Percentiles rank a stretch among this genome's conserved stretches.
Evolutionary conservation across 2,113 vertebrate species (phyloP).

Genomic region (Seriola aureovittata): DNA sequence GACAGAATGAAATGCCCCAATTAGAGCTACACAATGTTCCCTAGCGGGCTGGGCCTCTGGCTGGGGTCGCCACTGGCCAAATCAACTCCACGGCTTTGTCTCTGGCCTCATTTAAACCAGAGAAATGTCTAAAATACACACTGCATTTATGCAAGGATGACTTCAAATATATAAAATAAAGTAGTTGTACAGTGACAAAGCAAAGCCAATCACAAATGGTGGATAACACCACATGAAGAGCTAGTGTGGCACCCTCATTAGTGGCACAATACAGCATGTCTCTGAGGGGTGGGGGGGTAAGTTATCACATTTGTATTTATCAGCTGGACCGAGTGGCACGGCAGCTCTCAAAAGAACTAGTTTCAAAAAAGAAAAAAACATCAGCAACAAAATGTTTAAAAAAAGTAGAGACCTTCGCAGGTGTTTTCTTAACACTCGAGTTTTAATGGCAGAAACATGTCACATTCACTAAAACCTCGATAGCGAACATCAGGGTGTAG

Average conservation of each 20-base stretch:
- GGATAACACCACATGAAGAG: constrained; percentile 26
- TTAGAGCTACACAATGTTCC: constrained; percentile 64
- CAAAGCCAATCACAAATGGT: not conserved
- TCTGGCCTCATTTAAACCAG: constrained; percentile 19
- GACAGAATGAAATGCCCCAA: constrained; percentile 55
- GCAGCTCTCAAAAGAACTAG: not conserved
- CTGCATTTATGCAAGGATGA: not conserved
- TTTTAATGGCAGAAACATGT: not conserved
- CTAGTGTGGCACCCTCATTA: constrained; percentile 24
- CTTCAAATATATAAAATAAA: not conserved
- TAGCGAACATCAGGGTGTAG: no score
- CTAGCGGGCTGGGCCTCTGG: constrained; percentile 42
- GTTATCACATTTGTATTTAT: constrained; percentile 8
- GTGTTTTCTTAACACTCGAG: not conserved
- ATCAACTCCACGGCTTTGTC: not conserved
- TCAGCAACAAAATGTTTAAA: not conserved
- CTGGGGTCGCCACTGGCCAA: constrained; percentile 44
- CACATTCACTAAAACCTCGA: not conserved
- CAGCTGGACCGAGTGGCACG: not conserved
- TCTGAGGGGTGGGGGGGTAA: not conserved
- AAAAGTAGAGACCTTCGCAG: not conserved
- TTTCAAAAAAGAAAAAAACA: not conserved
- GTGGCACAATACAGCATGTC: constrained; percentile 13
- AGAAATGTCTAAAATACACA: not conserved
- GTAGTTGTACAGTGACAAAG: not conserved